Evolutionary conservation across 2,797 vertebrate genomes (phyloP).

Genomic region (Myotis myotis): DNA sequence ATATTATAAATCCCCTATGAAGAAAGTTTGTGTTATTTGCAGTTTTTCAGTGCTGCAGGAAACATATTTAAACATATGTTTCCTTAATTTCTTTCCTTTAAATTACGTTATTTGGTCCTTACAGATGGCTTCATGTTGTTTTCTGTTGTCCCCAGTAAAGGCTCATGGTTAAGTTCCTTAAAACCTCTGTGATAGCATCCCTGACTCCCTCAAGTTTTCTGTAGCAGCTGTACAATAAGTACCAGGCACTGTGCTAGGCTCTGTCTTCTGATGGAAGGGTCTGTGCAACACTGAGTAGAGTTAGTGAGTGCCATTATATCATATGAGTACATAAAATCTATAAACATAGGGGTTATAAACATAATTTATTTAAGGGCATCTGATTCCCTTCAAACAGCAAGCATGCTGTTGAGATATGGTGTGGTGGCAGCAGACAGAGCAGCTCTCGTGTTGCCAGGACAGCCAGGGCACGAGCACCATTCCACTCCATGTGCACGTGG

Average conservation of each 20-base stretch:
- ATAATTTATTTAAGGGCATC: background rate
- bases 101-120: background rate
- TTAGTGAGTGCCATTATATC: background rate
- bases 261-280: background rate
- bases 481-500: fast-evolving
- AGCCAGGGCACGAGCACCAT: background rate
- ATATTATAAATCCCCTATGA: background rate
- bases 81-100: slow-evolving; percentile 5
- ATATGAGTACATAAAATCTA: background rate
- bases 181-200: background rate
- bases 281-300: background rate
- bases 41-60: background rate
- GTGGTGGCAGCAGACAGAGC: background rate
- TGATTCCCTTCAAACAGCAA: background rate
- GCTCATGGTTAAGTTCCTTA: background rate
- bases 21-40: background rate
- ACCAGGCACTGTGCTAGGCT: background rate
- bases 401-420: background rate
- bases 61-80: background rate
- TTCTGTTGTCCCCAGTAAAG: background rate
- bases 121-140: background rate
- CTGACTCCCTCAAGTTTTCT: background rate
- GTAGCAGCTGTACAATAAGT: background rate
- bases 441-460: background rate
- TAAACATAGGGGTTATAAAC: background rate